Conservation (phyloP, 2,113 vertebrate species). For the Casuarius casuarius region DNA sequence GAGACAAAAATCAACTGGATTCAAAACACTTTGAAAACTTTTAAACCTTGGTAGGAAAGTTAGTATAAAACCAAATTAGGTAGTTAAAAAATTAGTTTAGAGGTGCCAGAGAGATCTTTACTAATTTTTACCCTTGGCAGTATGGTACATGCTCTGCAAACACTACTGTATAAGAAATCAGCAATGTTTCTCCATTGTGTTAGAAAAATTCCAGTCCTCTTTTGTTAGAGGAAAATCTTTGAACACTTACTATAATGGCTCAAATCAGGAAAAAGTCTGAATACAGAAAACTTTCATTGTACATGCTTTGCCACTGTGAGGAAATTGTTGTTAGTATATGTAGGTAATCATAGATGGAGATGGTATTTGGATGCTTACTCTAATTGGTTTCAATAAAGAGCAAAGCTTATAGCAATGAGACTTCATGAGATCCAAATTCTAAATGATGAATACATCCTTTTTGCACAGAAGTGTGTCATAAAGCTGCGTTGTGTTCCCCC, state of each 20-base stretch:
- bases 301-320: not conserved
- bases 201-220: not conserved
- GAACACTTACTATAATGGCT: not conserved
- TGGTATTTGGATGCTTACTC: fast-evolving
- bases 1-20: not conserved
- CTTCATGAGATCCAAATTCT: fast-evolving
- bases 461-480: fast-evolving
- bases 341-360: fast-evolving
- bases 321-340: fast-evolving
- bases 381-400: not conserved
- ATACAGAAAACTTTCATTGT: fast-evolving
- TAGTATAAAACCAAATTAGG: not conserved
- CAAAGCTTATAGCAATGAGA: not conserved
- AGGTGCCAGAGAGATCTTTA: not conserved
- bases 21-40: fast-evolving
- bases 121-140: not conserved
- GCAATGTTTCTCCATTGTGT: fast-evolving
- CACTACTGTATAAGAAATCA: fast-evolving
- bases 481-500: not conserved
- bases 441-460: fast-evolving
- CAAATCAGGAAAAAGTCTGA: not conserved
- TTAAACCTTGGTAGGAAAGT: not conserved
- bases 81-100: not conserved
- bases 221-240: not conserved
- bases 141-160: not conserved